A percentile compares a stretch with the other conserved stretches of the same genome.
These are phyloP conservation scores for Oreochromis tanganicae DNA, from an alignment of 2,113 vertebrate species.

Conservation along the genomic window DNA sequence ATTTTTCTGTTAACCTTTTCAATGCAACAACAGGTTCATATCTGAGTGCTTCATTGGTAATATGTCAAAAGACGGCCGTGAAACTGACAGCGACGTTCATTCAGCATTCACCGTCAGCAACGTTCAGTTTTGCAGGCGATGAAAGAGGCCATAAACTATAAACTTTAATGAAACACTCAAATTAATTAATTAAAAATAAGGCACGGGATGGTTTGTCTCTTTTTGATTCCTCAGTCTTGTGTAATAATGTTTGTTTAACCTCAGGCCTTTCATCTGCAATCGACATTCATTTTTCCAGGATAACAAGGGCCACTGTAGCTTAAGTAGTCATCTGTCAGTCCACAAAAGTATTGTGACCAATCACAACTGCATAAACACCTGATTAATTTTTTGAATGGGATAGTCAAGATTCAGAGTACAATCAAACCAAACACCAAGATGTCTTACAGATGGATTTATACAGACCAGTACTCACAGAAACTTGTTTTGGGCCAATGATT, in stretches of 20 bases:
- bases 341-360: not conserved
- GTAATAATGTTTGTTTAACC: not conserved
- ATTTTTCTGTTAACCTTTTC: not conserved
- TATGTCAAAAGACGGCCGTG: not conserved
- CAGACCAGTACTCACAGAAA: not conserved
- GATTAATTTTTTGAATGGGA: not conserved
- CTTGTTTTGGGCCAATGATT: not conserved
- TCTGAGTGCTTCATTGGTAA: not conserved
- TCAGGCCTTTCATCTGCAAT: not conserved
- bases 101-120: not conserved
- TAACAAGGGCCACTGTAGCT: not conserved
- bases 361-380: not conserved
- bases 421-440: not conserved
- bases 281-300: not conserved
- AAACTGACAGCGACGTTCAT: not conserved
- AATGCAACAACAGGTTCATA: not conserved
- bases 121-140: not conserved
- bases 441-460: not conserved
- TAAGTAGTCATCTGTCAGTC: not conserved
- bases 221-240: not conserved
- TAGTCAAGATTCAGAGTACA: fast-evolving
- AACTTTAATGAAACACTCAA: not conserved
- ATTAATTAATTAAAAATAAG: not conserved
- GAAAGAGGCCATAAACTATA: fast-evolving
- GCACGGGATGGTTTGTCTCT: fast-evolving